A percentile compares a stretch with the other conserved stretches of the same genome.
These are phyloP conservation scores for Sternotherus odoratus DNA, from an alignment of 2,797 vertebrate species.

Conservation along the genomic window DNA sequence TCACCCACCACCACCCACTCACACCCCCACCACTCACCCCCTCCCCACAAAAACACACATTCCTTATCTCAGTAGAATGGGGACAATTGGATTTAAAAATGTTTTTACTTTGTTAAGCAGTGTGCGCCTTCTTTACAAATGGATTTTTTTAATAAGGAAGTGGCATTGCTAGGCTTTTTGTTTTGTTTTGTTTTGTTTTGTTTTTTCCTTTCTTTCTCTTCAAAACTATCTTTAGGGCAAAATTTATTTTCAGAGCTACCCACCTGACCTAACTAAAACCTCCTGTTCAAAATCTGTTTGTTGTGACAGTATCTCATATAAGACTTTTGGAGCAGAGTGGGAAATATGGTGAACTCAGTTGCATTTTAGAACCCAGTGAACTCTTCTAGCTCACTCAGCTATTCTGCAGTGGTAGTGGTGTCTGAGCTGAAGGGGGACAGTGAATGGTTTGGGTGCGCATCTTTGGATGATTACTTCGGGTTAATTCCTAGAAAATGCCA, in stretches of 20 bases:
- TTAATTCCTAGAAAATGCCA: not conserved
- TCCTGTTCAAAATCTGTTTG: constrained; percentile 30
- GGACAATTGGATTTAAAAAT: not conserved
- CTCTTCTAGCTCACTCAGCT: not conserved
- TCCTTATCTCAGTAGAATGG: not conserved
- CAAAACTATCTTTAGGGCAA: constrained; percentile 40
- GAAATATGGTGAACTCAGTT: constrained; percentile 7
- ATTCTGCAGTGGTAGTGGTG: not conserved
- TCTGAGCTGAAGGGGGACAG: not conserved
- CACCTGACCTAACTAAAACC: constrained; percentile 18
- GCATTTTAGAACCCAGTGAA: not conserved
- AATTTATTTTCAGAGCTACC: not conserved
- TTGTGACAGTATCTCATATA: constrained; percentile 18
- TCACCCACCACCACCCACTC: not conserved
- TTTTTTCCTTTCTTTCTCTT: not conserved
- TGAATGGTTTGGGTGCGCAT: rapidly evolving
- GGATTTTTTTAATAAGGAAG: constrained; percentile 4
- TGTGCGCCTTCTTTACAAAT: not conserved
- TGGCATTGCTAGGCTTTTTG: not conserved
- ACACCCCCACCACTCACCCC: not conserved
- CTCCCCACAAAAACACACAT: not conserved
- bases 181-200: not conserved
- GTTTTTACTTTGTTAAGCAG: constrained; percentile 21
- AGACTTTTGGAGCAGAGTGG: not conserved
- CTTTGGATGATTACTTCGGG: not conserved